Percentiles rank a stretch among this genome's conserved stretches.
Evolutionary conservation across 64 coral and sea anemone species (phyloP).

Genomic region (Pachyseris speciosa): DNA sequence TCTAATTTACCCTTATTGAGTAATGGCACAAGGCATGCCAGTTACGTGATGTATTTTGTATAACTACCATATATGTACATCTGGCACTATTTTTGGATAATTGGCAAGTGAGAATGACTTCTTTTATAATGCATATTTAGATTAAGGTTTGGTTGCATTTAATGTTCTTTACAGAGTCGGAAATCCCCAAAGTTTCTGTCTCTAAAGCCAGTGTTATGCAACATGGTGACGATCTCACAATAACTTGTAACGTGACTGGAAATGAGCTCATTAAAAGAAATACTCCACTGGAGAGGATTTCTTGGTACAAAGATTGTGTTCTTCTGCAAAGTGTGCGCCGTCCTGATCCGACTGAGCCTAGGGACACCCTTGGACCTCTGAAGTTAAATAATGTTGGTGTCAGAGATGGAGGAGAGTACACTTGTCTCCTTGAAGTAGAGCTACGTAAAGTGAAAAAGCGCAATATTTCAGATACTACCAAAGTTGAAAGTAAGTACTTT

Average conservation of each 20-base stretch:
- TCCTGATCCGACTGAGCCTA: not conserved
- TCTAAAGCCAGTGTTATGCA: not conserved
- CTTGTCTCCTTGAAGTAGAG: not conserved
- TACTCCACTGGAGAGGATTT: not conserved
- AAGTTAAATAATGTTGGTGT: not conserved
- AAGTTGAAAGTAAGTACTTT: not conserved
- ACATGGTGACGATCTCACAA: not conserved
- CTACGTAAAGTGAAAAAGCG: not conserved
- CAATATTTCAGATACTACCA: not conserved
- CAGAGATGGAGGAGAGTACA: conserved; percentile 15
- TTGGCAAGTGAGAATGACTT: too few species aligned
- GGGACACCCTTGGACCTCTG: not conserved
- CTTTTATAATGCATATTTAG: too few species aligned
- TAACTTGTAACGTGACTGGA: not conserved
- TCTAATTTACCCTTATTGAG: too few species aligned
- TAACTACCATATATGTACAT: too few species aligned
- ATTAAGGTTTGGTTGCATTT: not conserved
- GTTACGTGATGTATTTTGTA: too few species aligned
- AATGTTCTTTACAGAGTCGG: not conserved
- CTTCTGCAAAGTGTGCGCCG: not conserved
- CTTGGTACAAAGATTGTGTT: conserved; percentile 2
- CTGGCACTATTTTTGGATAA: too few species aligned
- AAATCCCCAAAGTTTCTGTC: conserved; percentile 17
- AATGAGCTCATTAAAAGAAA: too few species aligned
- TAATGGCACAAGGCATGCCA: too few species aligned